phyloP scores from a whole-genome alignment of 2,888 invertebrate species.

The Nymphalis polychloros region DNA sequence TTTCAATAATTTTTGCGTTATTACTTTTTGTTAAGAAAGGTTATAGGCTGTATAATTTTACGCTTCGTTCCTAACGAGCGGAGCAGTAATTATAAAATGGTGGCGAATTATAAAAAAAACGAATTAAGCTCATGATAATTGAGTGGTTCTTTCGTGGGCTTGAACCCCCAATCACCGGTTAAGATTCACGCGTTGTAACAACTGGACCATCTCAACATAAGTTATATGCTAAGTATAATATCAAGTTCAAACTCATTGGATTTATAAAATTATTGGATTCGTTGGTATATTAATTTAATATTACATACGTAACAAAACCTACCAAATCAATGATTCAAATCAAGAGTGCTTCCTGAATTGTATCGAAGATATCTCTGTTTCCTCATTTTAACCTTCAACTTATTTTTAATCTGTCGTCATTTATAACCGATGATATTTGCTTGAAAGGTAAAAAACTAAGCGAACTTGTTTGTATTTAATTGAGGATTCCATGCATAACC shows the following conservation, averaged over 20 bases:
- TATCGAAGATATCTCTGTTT: slow-evolving; percentile 10
- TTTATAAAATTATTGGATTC: slow-evolving; percentile 7
- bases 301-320: neutral
- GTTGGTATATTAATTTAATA: neutral
- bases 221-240: neutral
- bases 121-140: no score
- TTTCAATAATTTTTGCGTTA: neutral
- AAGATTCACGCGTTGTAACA: no score
- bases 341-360: slow-evolving; percentile 13
- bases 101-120: no score
- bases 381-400: slow-evolving; percentile 14
- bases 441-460: slow-evolving; percentile 17
- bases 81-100: no score
- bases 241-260: neutral
- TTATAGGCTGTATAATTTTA: no score
- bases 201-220: neutral
- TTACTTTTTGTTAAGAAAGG: neutral
- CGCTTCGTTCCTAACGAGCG: no score
- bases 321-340: slow-evolving; percentile 13
- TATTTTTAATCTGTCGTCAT: slow-evolving; percentile 12
- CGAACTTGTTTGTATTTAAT: slow-evolving; percentile 22
- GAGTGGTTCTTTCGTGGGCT: no score
- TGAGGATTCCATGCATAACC: slow-evolving; percentile 16
- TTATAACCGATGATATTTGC: slow-evolving; percentile 17
- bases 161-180: no score